Evolutionary conservation across 2,113 vertebrate species (phyloP).

Genomic region (Ivindomyrus marchei): DNA sequence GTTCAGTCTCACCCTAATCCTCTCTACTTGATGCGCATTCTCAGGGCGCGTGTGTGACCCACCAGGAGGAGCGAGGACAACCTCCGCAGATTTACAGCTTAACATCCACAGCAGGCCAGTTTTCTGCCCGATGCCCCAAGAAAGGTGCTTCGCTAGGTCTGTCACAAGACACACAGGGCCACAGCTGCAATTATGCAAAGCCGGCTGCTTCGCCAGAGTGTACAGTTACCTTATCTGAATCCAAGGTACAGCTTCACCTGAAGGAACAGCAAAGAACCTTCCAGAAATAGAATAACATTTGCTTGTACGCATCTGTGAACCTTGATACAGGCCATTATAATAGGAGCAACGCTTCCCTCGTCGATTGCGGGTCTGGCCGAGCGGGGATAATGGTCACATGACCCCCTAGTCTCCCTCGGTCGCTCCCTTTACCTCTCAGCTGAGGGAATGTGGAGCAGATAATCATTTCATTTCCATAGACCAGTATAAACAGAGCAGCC

Average conservation of each 20-base stretch:
- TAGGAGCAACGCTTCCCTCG: neutral
- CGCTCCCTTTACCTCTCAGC: slow-evolving; percentile 7
- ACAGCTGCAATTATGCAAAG: slow-evolving; percentile 10
- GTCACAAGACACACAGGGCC: neutral
- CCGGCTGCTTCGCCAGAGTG: neutral
- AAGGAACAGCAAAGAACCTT: neutral
- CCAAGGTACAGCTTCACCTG: neutral
- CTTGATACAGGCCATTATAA: neutral
- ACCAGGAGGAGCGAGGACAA: slow-evolving; percentile 17
- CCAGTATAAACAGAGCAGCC: slow-evolving; percentile 23
- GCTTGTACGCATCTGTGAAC: neutral
- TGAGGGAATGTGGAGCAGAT: slow-evolving; percentile 24
- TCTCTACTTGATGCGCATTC: slow-evolving; percentile 19
- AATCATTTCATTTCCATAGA: slow-evolving; percentile 21
- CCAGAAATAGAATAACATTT: neutral
- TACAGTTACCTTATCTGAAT: slow-evolving; percentile 1
- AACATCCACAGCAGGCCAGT: slow-evolving; percentile 18
- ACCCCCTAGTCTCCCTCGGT: neutral
- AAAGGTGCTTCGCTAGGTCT: neutral
- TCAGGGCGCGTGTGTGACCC: slow-evolving; percentile 18
- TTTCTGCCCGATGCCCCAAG: slow-evolving; percentile 23
- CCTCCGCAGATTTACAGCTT: slow-evolving; percentile 30
- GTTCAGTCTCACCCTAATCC: slow-evolving; percentile 30
- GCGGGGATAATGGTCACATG: neutral
- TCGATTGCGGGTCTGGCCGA: neutral